These are phyloP conservation scores for Grus americana DNA, from an alignment of 2,113 vertebrate genomes.

Conservation along the genomic window DNA sequence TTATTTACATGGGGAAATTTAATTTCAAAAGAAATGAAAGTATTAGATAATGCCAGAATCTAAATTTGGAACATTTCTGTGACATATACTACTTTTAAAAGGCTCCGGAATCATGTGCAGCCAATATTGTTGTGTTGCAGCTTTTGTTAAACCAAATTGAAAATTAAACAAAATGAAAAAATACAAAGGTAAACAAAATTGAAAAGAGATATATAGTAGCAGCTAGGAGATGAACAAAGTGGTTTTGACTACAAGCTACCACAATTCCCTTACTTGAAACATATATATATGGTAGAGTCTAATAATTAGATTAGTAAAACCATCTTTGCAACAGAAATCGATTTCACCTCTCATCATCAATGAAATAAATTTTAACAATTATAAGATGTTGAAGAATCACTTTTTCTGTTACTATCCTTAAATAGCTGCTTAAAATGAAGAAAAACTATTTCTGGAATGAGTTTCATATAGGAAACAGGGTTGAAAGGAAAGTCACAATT, in stretches of 20 bases:
- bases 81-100: neutral
- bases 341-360: neutral
- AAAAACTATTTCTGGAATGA: neutral
- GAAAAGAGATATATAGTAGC: neutral
- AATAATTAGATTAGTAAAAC: neutral
- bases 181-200: neutral
- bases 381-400: neutral
- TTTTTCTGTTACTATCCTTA: neutral
- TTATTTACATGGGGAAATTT: neutral
- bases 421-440: neutral
- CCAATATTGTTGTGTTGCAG: neutral
- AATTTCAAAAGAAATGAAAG: neutral
- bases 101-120: neutral
- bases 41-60: neutral
- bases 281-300: neutral
- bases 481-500: neutral
- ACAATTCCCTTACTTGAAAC: neutral
- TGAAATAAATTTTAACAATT: neutral
- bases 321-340: neutral
- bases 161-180: neutral
- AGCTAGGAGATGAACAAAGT: neutral
- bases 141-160: neutral
- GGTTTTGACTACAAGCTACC: neutral
- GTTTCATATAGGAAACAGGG: neutral
- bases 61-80: neutral